Evolutionary conservation across 2,888 invertebrate species (phyloP), one percentile per base, ranked within the genome.

Genomic region (Leucophenga maculata): DNA sequence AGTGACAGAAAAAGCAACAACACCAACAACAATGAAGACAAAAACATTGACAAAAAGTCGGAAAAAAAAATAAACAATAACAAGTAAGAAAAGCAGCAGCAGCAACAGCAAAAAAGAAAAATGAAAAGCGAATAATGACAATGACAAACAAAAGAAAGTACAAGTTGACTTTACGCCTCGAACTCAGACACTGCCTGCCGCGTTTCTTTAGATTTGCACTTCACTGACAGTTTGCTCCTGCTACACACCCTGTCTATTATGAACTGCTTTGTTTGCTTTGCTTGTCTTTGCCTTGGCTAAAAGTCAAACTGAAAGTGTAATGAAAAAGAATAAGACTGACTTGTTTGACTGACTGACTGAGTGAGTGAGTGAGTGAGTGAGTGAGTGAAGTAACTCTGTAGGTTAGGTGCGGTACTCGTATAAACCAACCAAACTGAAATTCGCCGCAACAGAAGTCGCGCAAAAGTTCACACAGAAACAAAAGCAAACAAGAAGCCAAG

Each of bases 291-390:
- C 6, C 44, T 20, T 57, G 20, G 22, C 67, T 31, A 16, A 20
- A 67, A 48, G 62, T 62, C 62, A 62, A 62, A 62, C 46, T 62
- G n/a, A 11, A 44, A 62, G 46, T 46, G 22, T 62, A 46, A 60
- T 16, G 14, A 18, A 20, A 60, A 60, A 22, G 9, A 52, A 52
- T 16, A 2, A 55, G 14, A 55, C n/a, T n/a, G n/a, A n/a, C n/a
- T n/a, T n/a, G n/a, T n/a, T n/a, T n/a, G n/a, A n/a, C n/a, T n/a
- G n/a, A n/a, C n/a, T n/a, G n/a, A 55, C 9, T 26, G 14, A 26
- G 6, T 16, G 8, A 46, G 46, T n/a, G 8, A 50, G 13, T 50
- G 50, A 55, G 18, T 26, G 14, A 26, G 6, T 16, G 8, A 46
- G 46, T n/a, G 8, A 50, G 13, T 50, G 50, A 50, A 50, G 50